A percentile compares a stretch with the other conserved stretches of the same genome.
These are phyloP conservation scores for Nestor notabilis DNA, from an alignment of 2,113 vertebrate genomes.

Conservation along the genomic window DNA sequence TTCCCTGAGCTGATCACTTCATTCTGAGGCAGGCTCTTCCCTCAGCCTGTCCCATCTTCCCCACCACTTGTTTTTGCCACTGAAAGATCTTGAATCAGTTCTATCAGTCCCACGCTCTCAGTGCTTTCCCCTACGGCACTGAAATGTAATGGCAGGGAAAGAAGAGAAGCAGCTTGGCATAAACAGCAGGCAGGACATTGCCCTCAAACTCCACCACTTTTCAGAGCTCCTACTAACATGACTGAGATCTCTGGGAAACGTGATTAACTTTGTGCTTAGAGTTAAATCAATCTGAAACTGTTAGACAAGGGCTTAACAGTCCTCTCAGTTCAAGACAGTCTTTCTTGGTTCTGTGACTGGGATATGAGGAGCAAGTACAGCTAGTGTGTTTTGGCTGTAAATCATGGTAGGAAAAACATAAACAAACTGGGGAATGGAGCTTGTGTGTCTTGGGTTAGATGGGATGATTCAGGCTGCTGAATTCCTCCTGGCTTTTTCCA, in stretches of 20 bases:
- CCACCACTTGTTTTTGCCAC: not conserved
- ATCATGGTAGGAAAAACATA: slow-evolving; percentile 21
- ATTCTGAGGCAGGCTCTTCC: not conserved
- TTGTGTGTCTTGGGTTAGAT: slow-evolving; percentile 48
- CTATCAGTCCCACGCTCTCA: not conserved
- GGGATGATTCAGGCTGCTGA: slow-evolving; percentile 42
- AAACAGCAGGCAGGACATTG: not conserved
- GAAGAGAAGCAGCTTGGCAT: not conserved
- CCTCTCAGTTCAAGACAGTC: not conserved
- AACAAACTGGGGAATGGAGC: not conserved
- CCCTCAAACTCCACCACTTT: not conserved
- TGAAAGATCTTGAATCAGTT: not conserved
- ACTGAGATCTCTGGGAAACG: not conserved
- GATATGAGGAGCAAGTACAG: slow-evolving; percentile 14
- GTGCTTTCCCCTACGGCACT: not conserved
- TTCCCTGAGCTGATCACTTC: not conserved
- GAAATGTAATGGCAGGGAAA: not conserved
- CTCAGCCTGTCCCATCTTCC: not conserved
- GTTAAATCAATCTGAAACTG: not conserved
- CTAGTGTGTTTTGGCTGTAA: slow-evolving; percentile 52
- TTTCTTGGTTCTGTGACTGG: slow-evolving; percentile 21
- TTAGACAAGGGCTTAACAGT: not conserved
- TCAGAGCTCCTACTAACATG: not conserved
- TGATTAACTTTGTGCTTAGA: not conserved
- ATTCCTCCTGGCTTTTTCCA: slow-evolving; percentile 74